A percentile compares a stretch with the other conserved stretches of the same genome.
phyloP scores from a whole-genome alignment of 2,797 vertebrate species.

The Gallinago solitaria region DNA sequence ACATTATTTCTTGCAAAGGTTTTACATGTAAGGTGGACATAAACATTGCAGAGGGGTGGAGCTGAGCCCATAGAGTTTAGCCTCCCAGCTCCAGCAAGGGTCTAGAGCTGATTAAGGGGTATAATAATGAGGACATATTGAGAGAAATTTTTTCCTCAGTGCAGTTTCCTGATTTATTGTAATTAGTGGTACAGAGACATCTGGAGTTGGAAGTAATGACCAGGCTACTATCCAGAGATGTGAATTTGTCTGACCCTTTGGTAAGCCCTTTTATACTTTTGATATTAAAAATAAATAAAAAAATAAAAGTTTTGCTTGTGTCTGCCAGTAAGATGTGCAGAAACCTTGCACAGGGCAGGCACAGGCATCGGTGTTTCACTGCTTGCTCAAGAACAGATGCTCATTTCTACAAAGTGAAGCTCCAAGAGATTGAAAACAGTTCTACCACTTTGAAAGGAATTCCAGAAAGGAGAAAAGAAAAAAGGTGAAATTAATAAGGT shows the following conservation, averaged over 20 bases:
- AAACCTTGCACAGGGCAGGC: background rate
- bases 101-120: background rate
- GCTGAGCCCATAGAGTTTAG: background rate
- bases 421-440: background rate
- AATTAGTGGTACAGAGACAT: slow-evolving; percentile 9
- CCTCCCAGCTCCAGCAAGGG: background rate
- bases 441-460: background rate
- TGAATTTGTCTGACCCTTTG: background rate
- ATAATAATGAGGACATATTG: slow-evolving; percentile 6
- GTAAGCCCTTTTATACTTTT: background rate
- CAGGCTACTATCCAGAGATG: background rate
- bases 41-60: background rate
- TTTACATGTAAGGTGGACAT: background rate
- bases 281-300: background rate
- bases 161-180: slow-evolving; percentile 19
- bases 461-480: background rate
- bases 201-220: background rate
- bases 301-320: background rate
- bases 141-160: background rate
- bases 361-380: background rate
- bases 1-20: background rate
- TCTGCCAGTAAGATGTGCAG: background rate
- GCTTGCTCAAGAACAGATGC: background rate
- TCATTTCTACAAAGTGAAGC: background rate
- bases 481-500: background rate